Percentiles rank a stretch among this genome's conserved stretches.
These are phyloP conservation scores for Magallana nippona DNA, from an alignment of 2,888 invertebrate genomes.

Conservation along the genomic window DNA sequence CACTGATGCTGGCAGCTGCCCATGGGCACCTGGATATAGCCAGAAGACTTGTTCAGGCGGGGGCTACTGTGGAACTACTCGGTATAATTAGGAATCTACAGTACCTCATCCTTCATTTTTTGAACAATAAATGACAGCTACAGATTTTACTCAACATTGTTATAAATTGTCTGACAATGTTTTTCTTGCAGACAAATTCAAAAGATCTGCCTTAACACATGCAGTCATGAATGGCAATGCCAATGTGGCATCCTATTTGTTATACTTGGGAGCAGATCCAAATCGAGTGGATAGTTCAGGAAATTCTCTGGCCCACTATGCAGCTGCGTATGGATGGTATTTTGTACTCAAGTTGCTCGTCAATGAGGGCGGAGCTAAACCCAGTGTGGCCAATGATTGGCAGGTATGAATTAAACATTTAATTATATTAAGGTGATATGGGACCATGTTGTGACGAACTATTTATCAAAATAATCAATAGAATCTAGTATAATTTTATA, in stretches of 20 bases:
- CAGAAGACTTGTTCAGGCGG: slow-evolving; percentile 79
- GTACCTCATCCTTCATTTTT: background rate
- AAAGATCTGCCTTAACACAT: slow-evolving; percentile 81
- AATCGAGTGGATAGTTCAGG: slow-evolving; percentile 81
- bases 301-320: slow-evolving; percentile 82
- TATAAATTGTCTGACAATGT: too few relatives aligned
- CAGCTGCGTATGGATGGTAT: slow-evolving; percentile 83
- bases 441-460: too few relatives aligned
- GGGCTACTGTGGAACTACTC: slow-evolving; percentile 79
- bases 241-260: slow-evolving; percentile 80
- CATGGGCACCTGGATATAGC: slow-evolving; percentile 80
- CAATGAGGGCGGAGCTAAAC: slow-evolving; percentile 77
- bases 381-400: slow-evolving; percentile 80
- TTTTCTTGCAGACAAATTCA: slow-evolving; percentile 79
- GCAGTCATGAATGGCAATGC: slow-evolving; percentile 82
- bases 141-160: background rate
- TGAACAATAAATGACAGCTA: background rate
- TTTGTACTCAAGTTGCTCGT: slow-evolving; percentile 80
- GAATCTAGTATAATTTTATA: too few relatives aligned
- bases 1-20: slow-evolving; percentile 81
- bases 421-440: too few relatives aligned
- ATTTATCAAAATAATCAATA: too few relatives aligned
- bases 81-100: too few relatives aligned
- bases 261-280: slow-evolving; percentile 80
- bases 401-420: slow-evolving; percentile 73